Evolutionary conservation across 2,113 vertebrate genomes (phyloP).

Genomic region (Pelodiscus sinensis): DNA sequence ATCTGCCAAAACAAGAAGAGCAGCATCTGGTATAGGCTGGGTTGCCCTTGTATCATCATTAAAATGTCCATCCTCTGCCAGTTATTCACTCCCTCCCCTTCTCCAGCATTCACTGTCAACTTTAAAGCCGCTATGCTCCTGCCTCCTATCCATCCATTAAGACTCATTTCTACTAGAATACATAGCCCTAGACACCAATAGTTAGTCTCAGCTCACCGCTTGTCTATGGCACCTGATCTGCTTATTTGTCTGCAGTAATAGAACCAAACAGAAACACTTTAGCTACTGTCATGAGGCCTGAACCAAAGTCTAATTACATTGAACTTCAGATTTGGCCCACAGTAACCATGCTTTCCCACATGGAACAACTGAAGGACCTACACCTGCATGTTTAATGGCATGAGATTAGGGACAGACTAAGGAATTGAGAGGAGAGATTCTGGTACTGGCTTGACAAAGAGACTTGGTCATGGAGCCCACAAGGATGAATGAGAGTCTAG

Average conservation of each 20-base stretch:
- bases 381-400: fast-evolving
- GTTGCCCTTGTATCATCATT: background rate
- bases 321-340: background rate
- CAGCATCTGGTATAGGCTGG: background rate
- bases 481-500: background rate
- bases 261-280: background rate
- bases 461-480: background rate
- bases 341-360: background rate
- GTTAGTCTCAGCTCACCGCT: too few species aligned
- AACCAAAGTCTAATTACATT: background rate
- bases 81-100: background rate
- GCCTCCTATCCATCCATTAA: background rate
- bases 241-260: background rate
- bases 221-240: background rate
- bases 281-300: background rate
- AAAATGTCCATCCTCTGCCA: background rate
- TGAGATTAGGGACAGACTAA: background rate
- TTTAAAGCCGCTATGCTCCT: background rate
- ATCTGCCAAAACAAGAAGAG: background rate
- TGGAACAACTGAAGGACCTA: background rate
- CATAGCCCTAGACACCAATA: too few species aligned
- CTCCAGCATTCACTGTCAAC: background rate
- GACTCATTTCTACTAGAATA: background rate
- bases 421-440: background rate
- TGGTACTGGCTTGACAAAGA: background rate